Evolutionary conservation across 2,113 vertebrate genomes (phyloP).

Genomic region (Chaetodon trifascialis): DNA sequence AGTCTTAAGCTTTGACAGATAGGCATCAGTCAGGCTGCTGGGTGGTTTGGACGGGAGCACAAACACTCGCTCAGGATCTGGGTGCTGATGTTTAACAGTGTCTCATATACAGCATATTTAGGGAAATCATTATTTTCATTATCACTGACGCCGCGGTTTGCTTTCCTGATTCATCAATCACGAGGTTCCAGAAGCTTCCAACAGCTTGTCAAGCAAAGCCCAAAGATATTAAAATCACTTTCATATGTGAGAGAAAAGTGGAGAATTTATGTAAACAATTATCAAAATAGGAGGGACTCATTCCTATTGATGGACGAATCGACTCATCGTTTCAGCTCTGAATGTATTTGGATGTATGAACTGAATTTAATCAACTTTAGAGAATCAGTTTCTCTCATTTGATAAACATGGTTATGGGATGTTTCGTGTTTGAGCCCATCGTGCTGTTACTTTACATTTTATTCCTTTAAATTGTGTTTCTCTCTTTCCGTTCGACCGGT

Average conservation of each 20-base stretch:
- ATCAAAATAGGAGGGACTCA: background rate
- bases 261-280: background rate
- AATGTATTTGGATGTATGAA: background rate
- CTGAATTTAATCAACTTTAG: background rate
- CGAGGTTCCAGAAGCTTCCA: background rate
- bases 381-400: background rate
- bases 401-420: background rate
- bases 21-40: slow-evolving; percentile 69
- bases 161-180: background rate
- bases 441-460: background rate
- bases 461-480: background rate
- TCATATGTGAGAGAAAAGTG: background rate
- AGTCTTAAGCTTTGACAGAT: slow-evolving; percentile 68
- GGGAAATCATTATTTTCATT: background rate
- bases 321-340: background rate
- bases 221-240: background rate
- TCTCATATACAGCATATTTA: background rate
- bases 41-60: background rate
- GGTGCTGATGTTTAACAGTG: background rate
- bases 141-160: background rate
- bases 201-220: background rate
- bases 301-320: background rate
- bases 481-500: background rate
- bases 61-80: slow-evolving; percentile 1
- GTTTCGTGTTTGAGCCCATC: background rate